A percentile compares a stretch with the other conserved stretches of the same genome.
Conservation (phyloP, 37 sponge, comb jelly and placozoan genomes). For the Haliclona indistincta region DNA sequence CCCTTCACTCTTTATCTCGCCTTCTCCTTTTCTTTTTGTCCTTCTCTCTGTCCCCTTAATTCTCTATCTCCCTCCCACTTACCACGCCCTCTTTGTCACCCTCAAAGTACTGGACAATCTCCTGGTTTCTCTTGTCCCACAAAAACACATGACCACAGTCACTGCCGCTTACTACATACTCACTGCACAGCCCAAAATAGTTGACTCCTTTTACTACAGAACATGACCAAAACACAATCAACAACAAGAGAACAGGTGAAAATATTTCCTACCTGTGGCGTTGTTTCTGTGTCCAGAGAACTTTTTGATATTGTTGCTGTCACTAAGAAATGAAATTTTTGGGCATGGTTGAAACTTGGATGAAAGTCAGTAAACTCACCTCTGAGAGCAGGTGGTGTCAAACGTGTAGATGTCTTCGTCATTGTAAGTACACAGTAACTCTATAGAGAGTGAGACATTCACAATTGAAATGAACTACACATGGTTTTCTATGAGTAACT, state of each 20-base stretch:
- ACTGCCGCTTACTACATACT: constrained; percentile 95
- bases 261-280: constrained; percentile 58
- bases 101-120: constrained; percentile 82
- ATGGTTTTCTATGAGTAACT: neutral
- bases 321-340: constrained; percentile 34
- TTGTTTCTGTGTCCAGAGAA: constrained; percentile 91
- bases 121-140: constrained; percentile 86
- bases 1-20: no score
- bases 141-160: constrained; percentile 97
- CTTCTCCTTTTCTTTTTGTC: no score
- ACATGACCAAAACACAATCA: neutral
- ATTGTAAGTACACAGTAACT: constrained; percentile 91
- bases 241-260: neutral
- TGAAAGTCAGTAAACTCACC: neutral
- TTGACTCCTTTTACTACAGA: constrained; percentile 92
- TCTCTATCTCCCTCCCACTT: constrained; percentile 25
- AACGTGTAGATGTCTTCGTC: constrained; percentile 96
- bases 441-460: constrained; percentile 14
- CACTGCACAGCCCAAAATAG: constrained; percentile 88
- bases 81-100: constrained; percentile 92
- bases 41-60: no score
- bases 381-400: constrained; percentile 35
- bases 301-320: constrained; percentile 52
- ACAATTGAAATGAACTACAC: neutral
- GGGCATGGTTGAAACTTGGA: neutral